A percentile compares a stretch with the other conserved stretches of the same genome.
phyloP scores from a whole-genome alignment of 1,140 invertebrate species.

The Drosophila pruinosa region DNA sequence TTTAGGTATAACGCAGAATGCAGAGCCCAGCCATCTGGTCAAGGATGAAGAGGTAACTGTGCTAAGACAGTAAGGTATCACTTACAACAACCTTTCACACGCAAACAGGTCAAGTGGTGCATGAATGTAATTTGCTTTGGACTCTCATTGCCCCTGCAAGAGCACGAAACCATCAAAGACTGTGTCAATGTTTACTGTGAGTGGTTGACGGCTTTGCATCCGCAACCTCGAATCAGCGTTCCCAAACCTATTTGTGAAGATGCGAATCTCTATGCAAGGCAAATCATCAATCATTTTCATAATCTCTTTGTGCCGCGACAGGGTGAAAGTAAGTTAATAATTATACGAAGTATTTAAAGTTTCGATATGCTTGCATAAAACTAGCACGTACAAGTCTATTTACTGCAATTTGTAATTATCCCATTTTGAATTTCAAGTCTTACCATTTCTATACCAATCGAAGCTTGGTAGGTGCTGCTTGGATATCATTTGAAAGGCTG shows the following conservation, averaged over 20 bases:
- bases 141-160: conserved; percentile 92
- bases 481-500: background rate
- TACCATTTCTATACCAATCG: conserved; percentile 93
- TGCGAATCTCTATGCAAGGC: conserved; percentile 95
- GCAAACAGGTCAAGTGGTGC: conserved; percentile 76
- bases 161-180: conserved; percentile 97
- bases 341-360: background rate
- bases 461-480: conserved; percentile 88
- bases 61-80: background rate
- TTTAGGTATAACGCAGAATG: conserved; percentile 89
- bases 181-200: conserved; percentile 99
- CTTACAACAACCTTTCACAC: background rate
- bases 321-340: conserved; percentile 90
- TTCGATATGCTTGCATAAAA: background rate
- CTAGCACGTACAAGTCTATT: background rate
- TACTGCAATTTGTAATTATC: conserved; percentile 19
- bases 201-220: conserved; percentile 95
- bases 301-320: conserved; percentile 97
- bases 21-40: conserved; percentile 89
- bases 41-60: conserved; percentile 89
- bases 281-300: conserved; percentile 96
- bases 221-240: conserved; percentile 91
- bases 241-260: conserved; percentile 94
- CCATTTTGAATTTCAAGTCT: conserved; percentile 86
- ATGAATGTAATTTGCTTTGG: conserved; percentile 93